These are phyloP conservation scores for Alentia gelatinosa DNA, from an alignment of 2,888 invertebrate species.

Conservation along the genomic window DNA sequence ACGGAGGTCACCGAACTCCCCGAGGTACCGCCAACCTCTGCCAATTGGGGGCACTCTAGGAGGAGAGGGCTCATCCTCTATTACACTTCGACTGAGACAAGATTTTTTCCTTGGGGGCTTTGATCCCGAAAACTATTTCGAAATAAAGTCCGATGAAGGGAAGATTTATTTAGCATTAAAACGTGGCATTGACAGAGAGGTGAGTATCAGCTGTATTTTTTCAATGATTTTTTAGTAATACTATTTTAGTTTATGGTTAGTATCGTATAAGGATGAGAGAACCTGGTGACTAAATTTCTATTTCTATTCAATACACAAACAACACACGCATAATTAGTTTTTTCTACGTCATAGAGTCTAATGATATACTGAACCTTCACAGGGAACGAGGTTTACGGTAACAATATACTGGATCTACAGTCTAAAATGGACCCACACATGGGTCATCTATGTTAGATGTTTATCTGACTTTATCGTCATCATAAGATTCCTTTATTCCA, in stretches of 20 bases:
- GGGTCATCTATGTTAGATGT: too few species aligned
- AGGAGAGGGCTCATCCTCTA: background rate
- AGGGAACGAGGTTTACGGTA: too few species aligned
- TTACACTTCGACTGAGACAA: background rate
- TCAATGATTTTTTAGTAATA: too few species aligned
- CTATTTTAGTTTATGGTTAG: too few species aligned
- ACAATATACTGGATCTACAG: too few species aligned
- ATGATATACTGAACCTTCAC: too few species aligned
- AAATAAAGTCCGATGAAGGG: background rate
- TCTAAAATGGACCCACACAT: too few species aligned
- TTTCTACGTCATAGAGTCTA: too few species aligned
- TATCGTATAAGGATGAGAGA: background rate
- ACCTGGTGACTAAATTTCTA: background rate
- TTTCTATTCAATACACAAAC: too few species aligned
- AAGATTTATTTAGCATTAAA: background rate
- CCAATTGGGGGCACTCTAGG: background rate
- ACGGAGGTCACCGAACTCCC: background rate
- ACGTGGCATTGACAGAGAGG: slow-evolving; percentile 16
- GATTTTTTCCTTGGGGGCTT: background rate
- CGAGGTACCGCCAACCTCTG: background rate
- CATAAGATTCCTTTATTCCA: too few species aligned
- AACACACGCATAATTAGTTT: too few species aligned
- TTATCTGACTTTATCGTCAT: too few species aligned
- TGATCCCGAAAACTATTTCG: background rate
- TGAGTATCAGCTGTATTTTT: background rate